Conservation (phyloP, 2,888 invertebrate species). For the Macrosiphum euphorbiae region DNA sequence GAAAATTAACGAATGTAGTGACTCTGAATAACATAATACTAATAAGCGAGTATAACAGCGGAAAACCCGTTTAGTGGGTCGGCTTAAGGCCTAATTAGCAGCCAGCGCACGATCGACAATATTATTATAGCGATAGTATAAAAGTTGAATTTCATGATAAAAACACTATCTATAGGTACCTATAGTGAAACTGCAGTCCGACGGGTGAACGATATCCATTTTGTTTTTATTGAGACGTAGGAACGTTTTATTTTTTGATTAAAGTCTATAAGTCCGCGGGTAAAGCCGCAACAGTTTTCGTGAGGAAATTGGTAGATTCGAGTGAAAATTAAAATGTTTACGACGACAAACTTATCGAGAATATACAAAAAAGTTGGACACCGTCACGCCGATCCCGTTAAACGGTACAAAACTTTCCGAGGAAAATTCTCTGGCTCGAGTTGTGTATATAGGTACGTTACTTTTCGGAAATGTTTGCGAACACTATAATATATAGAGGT, state of each 20-base stretch:
- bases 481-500: background rate
- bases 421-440: background rate
- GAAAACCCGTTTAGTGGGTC: background rate
- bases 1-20: background rate
- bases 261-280: background rate
- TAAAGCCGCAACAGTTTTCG: background rate
- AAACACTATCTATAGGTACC: background rate
- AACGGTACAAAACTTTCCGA: background rate
- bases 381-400: background rate
- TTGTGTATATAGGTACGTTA: background rate
- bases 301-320: background rate
- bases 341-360: background rate
- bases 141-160: background rate
- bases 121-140: background rate
- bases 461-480: background rate
- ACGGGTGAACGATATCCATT: background rate
- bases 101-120: background rate
- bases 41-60: background rate
- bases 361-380: slow-evolving; percentile 40
- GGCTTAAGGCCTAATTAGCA: background rate
- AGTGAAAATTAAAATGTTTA: slow-evolving; percentile 19
- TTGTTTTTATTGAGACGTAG: background rate
- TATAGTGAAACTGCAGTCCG: background rate
- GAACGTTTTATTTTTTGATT: background rate
- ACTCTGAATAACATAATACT: background rate